Base-by-base conservation (phyloP, 2,113 vertebrate genomes). In the Mormoops blainvillei region DNA sequence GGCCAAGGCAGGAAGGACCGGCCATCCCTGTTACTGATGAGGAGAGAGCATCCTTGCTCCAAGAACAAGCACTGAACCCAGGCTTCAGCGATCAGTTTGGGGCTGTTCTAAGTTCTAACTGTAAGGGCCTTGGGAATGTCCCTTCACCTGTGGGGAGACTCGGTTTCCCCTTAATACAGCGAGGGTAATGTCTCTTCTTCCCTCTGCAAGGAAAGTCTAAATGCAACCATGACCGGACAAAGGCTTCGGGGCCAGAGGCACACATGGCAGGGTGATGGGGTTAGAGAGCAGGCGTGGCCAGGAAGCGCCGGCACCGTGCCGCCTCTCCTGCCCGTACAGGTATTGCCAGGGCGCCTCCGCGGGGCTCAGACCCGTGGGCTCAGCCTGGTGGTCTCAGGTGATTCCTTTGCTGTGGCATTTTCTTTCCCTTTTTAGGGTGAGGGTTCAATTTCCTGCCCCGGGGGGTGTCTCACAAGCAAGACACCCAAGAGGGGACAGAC, bases 271-370 rank as follows among this genome's bases (percentile, higher is more conserved):
- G 36, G 14, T 12, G 24, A 18, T 1, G 45, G 16, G 58, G 8
- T 7, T 5, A 6, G 61, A 19, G 15, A 83, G 28, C 13, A 11
- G 43, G 22, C 2, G 8, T 4, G 14, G 24, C 36, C 22, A 0
- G 5, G 65, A 28, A n/a, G 31, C 61, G 0, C 16, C 5, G 3
- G 67, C 1, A 0, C 50, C 5, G 12, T 3, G 0, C 56, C 7
- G 2, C 4, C 71, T 58, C 16, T 33, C 31, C 20, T 38, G 26
- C 76, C 43, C 7, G 0, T 28, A 28, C 22, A 11, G 65, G 18
- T 5, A 18, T 7, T 2, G 12, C n/a, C 88, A 41, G 26, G 58
- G 67, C 61, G 67, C 58, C 22, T 41, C 33, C 0, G 1, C 4
- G 56, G 71, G 54, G 48, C 26, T 70, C 18, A 19, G 36, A 22